A percentile compares a stretch with the other conserved stretches of the same genome.
These are phyloP conservation scores for Amyelois transitella DNA, from an alignment of 1,140 invertebrate species.

Conservation along the genomic window DNA sequence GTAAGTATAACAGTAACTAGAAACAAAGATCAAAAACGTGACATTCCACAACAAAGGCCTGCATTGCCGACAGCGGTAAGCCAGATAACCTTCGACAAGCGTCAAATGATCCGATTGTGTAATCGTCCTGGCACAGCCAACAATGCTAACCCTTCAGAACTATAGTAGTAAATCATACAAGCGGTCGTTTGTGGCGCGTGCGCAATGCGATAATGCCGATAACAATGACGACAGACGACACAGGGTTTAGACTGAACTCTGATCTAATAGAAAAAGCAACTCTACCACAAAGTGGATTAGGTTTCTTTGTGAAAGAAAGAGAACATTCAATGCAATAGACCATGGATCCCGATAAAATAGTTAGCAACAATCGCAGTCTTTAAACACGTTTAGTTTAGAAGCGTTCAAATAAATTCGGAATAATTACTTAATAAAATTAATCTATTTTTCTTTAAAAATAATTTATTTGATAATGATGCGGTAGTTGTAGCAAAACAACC, in stretches of 20 bases:
- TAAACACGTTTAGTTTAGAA: constrained; percentile 35
- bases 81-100: constrained; percentile 47
- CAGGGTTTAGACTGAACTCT: not conserved
- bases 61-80: constrained; percentile 7
- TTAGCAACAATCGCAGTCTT: constrained; percentile 35
- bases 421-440: not conserved
- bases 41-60: constrained; percentile 36
- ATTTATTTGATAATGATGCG: not conserved
- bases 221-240: constrained; percentile 19
- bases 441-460: too few species aligned
- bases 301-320: not conserved
- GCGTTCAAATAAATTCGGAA: constrained; percentile 10
- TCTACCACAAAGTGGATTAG: not conserved
- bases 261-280: not conserved
- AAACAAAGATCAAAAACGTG: constrained; percentile 44
- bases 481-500: not conserved
- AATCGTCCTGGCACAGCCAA: constrained; percentile 42
- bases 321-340: constrained; percentile 22
- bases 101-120: constrained; percentile 47
- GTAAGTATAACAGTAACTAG: not conserved
- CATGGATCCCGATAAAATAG: constrained; percentile 35
- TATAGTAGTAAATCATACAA: constrained; percentile 54
- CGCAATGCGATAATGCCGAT: constrained; percentile 36
- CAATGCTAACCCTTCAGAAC: constrained; percentile 42
- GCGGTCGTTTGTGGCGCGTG: constrained; percentile 51